Evolutionary conservation across 2,113 vertebrate species (phyloP), one percentile per base, ranked within the genome.

Genomic region (Zapus hudsonius): DNA sequence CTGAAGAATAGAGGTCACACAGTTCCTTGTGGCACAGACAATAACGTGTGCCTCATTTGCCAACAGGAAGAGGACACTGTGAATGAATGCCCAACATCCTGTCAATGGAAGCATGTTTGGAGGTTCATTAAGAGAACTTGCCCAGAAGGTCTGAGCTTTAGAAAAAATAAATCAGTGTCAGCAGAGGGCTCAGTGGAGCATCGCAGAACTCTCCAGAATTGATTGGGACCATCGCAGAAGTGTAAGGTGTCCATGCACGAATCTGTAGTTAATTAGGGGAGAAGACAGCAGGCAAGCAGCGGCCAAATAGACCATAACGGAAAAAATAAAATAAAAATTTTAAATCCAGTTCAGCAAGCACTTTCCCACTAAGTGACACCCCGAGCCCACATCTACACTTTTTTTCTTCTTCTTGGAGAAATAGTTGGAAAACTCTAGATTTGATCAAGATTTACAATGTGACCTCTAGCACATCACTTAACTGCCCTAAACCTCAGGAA

Each of bases 401-500:
- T 59, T 55, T 69, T 52, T 64, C 29, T 73, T 5, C 6, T 64
- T 52, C 25, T 44, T 15, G 85, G 55, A 93, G 36, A 85, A 74
- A 92, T 25, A 47, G 8, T 84, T 40, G n/a, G 3, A 63, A 94
- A 90, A 42, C 12, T 42, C 40, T 55, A 38, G 13, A 61, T 92
- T 84, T 76, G 25, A 64, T n/a, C 72, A 88, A 74, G n/a, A 57
- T 69, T 90, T 82, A 38, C 44, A 80, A 38, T 31, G 8, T 75
- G 91, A 92, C 69, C 70, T 64, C 86, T 40, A 23, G 64, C 38
- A 90, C 31, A 78, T 79, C 67, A 52, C 78, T 84, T 70, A 63
- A 29, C 20, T 52, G 70, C 67, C 38, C 47, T 64, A 64, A 86
- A 88, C 4, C 70, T 72, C 74, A 38, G 25, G 66, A 40, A 79